Percentiles rank a stretch among this genome's conserved stretches.
phyloP scores from a whole-genome alignment of 1,140 invertebrate genomes.

The Akabosia matsudoensis region DNA sequence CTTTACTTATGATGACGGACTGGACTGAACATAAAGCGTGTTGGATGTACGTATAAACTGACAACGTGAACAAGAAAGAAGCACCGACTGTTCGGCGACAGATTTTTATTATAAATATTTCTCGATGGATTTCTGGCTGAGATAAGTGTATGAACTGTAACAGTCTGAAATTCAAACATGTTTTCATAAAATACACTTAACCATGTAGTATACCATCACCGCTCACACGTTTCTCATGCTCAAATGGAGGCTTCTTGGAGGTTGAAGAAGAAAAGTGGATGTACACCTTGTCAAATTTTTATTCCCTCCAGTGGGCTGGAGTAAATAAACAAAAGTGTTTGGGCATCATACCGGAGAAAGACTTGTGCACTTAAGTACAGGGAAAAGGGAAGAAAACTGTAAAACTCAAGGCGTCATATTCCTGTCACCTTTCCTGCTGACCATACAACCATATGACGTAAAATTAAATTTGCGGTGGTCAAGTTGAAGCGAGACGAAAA shows the following conservation, averaged over 20 bases:
- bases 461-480: not conserved
- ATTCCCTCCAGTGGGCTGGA: slow-evolving; percentile 8
- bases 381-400: not conserved
- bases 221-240: not conserved
- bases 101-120: no score
- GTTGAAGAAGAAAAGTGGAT: not conserved
- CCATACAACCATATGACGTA: slow-evolving; percentile 20
- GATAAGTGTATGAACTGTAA: no score
- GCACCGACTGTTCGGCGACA: no score
- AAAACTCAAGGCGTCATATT: slow-evolving; percentile 10
- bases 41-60: no score
- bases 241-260: not conserved
- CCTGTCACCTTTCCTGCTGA: slow-evolving; percentile 19
- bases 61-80: no score
- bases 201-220: not conserved
- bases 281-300: slow-evolving; percentile 22
- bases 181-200: no score
- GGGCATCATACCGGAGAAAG: not conserved
- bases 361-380: not conserved
- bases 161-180: no score
- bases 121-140: no score
- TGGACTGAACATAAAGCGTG: no score
- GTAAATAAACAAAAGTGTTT: not conserved
- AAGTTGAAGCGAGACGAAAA: not conserved
- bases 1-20: no score